These are phyloP conservation scores for Bubo scandiacus DNA, from an alignment of 2,113 vertebrate genomes.

Conservation along the genomic window DNA sequence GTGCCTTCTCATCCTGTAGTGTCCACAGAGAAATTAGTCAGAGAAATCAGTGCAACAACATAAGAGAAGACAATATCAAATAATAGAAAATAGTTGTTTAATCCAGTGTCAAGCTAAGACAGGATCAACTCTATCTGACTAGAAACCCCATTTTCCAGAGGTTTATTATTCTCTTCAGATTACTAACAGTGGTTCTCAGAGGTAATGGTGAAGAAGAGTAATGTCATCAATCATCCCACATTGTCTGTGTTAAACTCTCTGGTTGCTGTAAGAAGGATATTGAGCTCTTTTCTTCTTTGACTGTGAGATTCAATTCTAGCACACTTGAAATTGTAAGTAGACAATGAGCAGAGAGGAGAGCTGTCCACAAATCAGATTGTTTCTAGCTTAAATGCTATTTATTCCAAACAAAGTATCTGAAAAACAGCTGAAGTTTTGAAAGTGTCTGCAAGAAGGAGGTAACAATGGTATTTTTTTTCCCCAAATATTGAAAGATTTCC, in stretches of 20 bases:
- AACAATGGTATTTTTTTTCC: background rate
- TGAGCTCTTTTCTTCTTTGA: constrained; percentile 5
- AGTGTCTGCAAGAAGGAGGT: background rate
- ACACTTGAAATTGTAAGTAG: constrained; percentile 36
- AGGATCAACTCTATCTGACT: background rate
- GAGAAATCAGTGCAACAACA: background rate
- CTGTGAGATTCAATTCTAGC: constrained; percentile 38
- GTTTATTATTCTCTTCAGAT: background rate
- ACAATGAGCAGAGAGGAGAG: background rate
- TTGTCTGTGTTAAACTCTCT: background rate
- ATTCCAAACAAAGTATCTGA: background rate
- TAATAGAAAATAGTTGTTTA: background rate
- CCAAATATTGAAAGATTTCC: background rate
- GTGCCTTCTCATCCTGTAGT: background rate
- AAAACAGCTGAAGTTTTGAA: background rate
- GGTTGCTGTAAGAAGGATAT: constrained; percentile 11
- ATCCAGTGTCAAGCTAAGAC: background rate
- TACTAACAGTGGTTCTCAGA: background rate
- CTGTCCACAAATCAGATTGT: constrained; percentile 29
- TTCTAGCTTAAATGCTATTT: constrained; percentile 35
- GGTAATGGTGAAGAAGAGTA: background rate
- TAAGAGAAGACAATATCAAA: background rate
- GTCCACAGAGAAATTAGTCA: background rate
- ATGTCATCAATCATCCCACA: constrained; percentile 19
- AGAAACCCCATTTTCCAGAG: background rate